Evolutionary conservation across 2,797 vertebrate species (phyloP), one percentile per base, ranked within the genome.

Genomic region (Scleropages formosus): DNA sequence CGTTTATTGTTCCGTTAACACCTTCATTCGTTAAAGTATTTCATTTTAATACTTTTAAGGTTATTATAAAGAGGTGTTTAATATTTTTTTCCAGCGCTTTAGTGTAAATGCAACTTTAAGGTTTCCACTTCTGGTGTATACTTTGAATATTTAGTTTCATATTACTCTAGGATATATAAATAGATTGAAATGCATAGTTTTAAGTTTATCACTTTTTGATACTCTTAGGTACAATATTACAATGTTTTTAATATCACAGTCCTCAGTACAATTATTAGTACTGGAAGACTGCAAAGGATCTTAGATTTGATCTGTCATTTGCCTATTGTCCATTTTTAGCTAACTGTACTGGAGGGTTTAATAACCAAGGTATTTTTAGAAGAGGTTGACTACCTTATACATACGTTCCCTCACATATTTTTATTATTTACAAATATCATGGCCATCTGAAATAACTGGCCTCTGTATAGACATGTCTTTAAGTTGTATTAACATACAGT

Each of bases 131-230:
- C 44, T 39, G 12, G 1, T 62, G 22, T 47, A 24, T 49, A 73
- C 81, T 82, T 80, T 65, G 47, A 82, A 72, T 78, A 83, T 73
- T 78, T 73, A 83, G 62, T 85, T 85, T 83, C 47, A 71, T 7
- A 61, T 39, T 73, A 26, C 63, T 20, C 75, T 75, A 81, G 74
- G 80, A 82, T 88, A 81, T 86, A 81, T 86, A 73, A 84, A 86
- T 90, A 92, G 90, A 92, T 91, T 92, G 87, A 92, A 80, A 92
- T 93, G 92, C 92, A 93, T 93, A 93, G 91, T 91, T 92, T 39
- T 85, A 84, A 87, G 82, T 86, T 71, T 27, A 46, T 44, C 22
- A 46, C 20, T 18, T 27, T 65, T 66, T 18, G 27, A 74, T 47
- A 11, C 61, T 53, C 8, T 53, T 47, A 75, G 60, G 71, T 70